phyloP scores from a whole-genome alignment of 2,797 vertebrate species.

The Eutrigla gurnardus region DNA sequence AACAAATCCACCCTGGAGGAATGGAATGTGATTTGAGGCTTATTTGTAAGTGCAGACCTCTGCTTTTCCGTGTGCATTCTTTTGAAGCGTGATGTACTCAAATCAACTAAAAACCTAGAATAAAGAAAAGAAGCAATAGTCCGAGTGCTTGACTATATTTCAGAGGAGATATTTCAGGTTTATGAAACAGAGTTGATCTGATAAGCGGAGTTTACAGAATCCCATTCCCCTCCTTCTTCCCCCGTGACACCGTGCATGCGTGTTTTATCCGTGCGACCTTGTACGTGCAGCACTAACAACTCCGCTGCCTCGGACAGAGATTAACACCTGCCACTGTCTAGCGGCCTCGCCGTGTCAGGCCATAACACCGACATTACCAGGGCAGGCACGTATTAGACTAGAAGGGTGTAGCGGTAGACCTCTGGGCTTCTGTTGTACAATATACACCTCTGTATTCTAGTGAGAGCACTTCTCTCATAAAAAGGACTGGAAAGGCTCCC shows the following conservation, averaged over 20 bases:
- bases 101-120: slow-evolving; percentile 3
- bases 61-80: slow-evolving; percentile 21
- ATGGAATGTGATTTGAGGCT: neutral
- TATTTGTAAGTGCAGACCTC: neutral
- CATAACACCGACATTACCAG: slow-evolving; percentile 14
- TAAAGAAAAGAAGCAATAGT: neutral
- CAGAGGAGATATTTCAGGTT: slow-evolving; percentile 32
- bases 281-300: slow-evolving; percentile 28
- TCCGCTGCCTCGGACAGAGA: slow-evolving; percentile 28
- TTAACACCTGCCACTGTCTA: slow-evolving; percentile 61
- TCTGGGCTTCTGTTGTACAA: slow-evolving; percentile 18
- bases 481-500: slow-evolving; percentile 7
- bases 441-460: neutral
- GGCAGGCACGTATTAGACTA: neutral
- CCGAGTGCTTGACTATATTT: neutral
- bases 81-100: neutral
- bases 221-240: slow-evolving; percentile 1
- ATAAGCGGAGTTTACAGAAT: slow-evolving; percentile 48
- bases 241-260: neutral
- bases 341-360: slow-evolving; percentile 24
- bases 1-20: neutral
- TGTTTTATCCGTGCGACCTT: slow-evolving; percentile 51
- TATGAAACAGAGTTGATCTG: slow-evolving; percentile 35
- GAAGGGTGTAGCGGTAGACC: neutral
- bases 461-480: neutral